These are phyloP conservation scores for Bactericera cockerelli DNA, from an alignment of 1,140 invertebrate species.

Conservation along the genomic window DNA sequence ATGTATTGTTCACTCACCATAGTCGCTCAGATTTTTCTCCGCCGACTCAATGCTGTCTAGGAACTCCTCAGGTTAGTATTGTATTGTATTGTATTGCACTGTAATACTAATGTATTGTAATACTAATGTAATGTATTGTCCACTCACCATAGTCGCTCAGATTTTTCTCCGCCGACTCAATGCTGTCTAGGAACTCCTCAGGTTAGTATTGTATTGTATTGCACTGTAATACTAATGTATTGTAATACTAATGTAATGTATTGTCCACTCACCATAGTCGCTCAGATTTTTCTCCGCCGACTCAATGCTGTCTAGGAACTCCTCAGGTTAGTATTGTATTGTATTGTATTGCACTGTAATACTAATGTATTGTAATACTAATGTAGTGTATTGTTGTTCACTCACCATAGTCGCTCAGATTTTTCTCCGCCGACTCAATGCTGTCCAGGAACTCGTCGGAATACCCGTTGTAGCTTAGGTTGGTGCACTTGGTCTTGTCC, in stretches of 20 bases:
- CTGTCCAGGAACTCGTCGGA: constrained; percentile 80
- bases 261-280: constrained; percentile 20
- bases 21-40: constrained; percentile 26
- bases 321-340: constrained; percentile 81
- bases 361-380: no score
- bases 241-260: no score
- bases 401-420: constrained; percentile 1
- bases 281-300: constrained; percentile 24
- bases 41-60: constrained; percentile 76
- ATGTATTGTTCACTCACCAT: constrained; percentile 27
- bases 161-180: constrained; percentile 24
- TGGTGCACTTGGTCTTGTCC: constrained; percentile 26
- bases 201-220: constrained; percentile 58
- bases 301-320: constrained; percentile 56
- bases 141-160: constrained; percentile 22
- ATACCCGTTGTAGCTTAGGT: constrained; percentile 62
- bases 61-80: constrained; percentile 83
- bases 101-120: no score
- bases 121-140: no score
- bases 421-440: constrained; percentile 59
- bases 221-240: no score
- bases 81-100: no score
- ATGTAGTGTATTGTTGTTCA: constrained; percentile 44
- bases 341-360: no score
- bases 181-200: constrained; percentile 69